Evolutionary conservation across 2,888 invertebrate species (phyloP).

Genomic region (Bombylius discolor): DNA sequence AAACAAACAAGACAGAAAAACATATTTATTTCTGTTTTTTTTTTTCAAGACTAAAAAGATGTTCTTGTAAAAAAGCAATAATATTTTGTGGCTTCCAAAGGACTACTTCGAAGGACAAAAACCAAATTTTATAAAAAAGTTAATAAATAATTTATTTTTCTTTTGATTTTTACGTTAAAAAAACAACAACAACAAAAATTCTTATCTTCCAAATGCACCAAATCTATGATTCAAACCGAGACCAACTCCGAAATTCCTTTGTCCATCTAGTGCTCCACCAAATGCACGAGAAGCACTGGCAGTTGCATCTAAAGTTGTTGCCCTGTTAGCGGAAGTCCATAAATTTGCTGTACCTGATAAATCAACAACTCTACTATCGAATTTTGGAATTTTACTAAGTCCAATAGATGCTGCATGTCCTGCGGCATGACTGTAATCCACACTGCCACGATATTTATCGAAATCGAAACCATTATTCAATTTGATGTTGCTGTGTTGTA

Average conservation of each 20-base stretch:
- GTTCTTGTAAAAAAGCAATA: too few species aligned
- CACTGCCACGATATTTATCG: constrained; percentile 22
- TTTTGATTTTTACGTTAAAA: too few species aligned
- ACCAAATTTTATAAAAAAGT: too few species aligned
- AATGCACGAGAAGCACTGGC: constrained; percentile 21
- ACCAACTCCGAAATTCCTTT: constrained; percentile 18
- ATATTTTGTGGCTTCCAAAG: too few species aligned
- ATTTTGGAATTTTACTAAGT: constrained; percentile 21
- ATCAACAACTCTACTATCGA: constrained; percentile 20
- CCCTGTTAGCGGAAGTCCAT: constrained; percentile 20
- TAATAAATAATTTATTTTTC: too few species aligned
- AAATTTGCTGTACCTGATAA: constrained; percentile 22
- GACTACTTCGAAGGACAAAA: too few species aligned
- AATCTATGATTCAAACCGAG: constrained; percentile 20
- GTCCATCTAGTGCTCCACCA: constrained; percentile 19
- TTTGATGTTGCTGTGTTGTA: constrained; percentile 20
- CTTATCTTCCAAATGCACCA: background rate
- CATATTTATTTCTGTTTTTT: too few species aligned
- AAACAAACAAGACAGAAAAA: too few species aligned
- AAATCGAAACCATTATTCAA: constrained; percentile 18
- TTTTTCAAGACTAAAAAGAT: too few species aligned
- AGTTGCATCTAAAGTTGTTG: constrained; percentile 21
- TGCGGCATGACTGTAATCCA: constrained; percentile 19
- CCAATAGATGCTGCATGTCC: constrained; percentile 23
- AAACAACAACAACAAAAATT: too few species aligned